Base-by-base conservation (phyloP, 2,113 vertebrate genomes). In the Anser cygnoides region DNA sequence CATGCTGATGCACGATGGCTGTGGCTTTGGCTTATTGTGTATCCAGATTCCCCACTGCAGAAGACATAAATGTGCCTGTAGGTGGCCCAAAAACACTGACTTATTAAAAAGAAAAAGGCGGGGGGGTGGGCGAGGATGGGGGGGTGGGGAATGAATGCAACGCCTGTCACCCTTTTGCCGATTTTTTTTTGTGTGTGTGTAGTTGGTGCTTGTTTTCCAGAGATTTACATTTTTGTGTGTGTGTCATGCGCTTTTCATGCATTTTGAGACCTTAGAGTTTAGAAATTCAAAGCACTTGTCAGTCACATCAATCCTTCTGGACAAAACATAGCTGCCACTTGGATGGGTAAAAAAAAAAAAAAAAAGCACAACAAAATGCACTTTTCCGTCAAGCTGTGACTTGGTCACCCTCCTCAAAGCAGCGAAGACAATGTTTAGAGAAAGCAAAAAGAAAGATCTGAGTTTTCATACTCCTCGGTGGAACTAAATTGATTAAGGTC, bases 401-500 rank as follows among this genome's bases (percentile, higher is more conserved):
- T 96, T 8, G 25, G 80, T 92, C 83, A 93, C 84, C 72, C 92
- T 6, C 2, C 89, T 94, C 92, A 92, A 67, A 74, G 46, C 5
- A 0, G 76, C 81, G 39, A 59, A 82, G 84, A 96, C 89, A 92
- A 95, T 77, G 88, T 87, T 91, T 29, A 59, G 76, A 91, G 70
- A 83, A 79, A 88, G 93, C 78, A 71, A 90, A 83, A 84, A 80
- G 85, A 94, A 86, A 90, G 91, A 95, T 94, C 66, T n/a, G 77
- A 84, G 90, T 95, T 95, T 97, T 95, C 91, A 93, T 95, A 92
- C 85, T 92, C 50, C 1, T 84, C 17, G 61, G 76, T 96, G 96
- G 96, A 97, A 96, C 94, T 95, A 95, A 96, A 89, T 94, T 89
- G 90, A 96, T 97, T 96, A 97, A 91, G 85, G 89, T 93, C 89